Percentiles rank a stretch among this genome's conserved stretches.
Evolutionary conservation across 1,140 invertebrate genomes (phyloP).

Genomic region (Tribolium madens): DNA sequence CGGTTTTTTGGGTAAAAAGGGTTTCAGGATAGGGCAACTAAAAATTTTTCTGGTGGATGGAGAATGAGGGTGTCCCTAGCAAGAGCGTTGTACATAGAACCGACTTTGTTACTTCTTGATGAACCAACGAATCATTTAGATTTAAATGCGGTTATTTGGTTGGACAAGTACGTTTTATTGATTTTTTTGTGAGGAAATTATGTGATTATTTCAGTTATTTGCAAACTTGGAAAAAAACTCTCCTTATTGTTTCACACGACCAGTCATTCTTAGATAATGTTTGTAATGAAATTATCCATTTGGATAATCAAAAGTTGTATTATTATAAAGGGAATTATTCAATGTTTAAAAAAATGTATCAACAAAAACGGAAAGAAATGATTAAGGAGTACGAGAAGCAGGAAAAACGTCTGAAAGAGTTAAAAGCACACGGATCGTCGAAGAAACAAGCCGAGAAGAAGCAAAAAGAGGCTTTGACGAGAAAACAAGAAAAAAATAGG

Average conservation of each 20-base stretch:
- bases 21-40: slow-evolving; percentile 83
- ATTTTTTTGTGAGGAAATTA: neutral
- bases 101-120: slow-evolving; percentile 94
- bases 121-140: slow-evolving; percentile 97
- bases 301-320: slow-evolving; percentile 93
- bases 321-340: slow-evolving; percentile 99
- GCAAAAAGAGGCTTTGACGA: slow-evolving; percentile 89
- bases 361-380: slow-evolving; percentile 95
- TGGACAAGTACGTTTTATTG: slow-evolving; percentile 85
- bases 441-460: slow-evolving; percentile 96
- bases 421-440: slow-evolving; percentile 95
- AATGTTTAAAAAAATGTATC: slow-evolving; percentile 99
- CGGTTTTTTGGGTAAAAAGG: neutral
- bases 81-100: slow-evolving; percentile 90
- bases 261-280: slow-evolving; percentile 99
- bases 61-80: slow-evolving; percentile 98
- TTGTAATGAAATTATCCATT: slow-evolving; percentile 98
- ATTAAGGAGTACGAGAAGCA: slow-evolving; percentile 99
- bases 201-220: slow-evolving; percentile 78
- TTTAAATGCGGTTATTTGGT: slow-evolving; percentile 98
- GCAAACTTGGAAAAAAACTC: slow-evolving; percentile 97
- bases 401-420: slow-evolving; percentile 92
- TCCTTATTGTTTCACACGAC: slow-evolving; percentile 98
- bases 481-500: slow-evolving; percentile 95
- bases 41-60: slow-evolving; percentile 98